Base-by-base conservation (phyloP, 2,888 invertebrate species). In the Ophioninae sp. region DNA sequence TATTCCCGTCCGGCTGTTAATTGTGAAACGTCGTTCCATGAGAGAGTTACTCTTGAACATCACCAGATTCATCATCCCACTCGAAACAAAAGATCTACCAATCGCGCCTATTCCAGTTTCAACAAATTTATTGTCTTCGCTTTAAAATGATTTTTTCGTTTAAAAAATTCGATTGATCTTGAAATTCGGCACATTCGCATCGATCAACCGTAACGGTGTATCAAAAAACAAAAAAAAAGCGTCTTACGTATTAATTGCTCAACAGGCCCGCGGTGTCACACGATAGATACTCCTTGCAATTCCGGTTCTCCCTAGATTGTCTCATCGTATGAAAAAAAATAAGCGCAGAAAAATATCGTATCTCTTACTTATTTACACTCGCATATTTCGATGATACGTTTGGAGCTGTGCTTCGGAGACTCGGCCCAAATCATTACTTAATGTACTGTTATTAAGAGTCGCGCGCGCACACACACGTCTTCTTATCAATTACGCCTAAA, bases 341-440 rank as follows among this genome's bases (percentile, higher is more conserved):
- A 30, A 74, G 44, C 20, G 41, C 30, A 37, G n/a, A 39, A 59
- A 64, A 70, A 37, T 50, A 57, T 69, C 50, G 61, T 70, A 30
- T 39, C 72, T 50, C 50, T 41, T 59, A 39, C 7, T 65, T 79
- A 64, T 72, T 79, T 84, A 84, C 84, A 84, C 84, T 81, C 64
- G 74, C 59, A 72, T 78, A 78, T 78, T 79, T 79, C 76, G 67
- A 44, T 62, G 75, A 84, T 70, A 79, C 75, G 62, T 84, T 84
- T 72, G 59, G 67, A 81, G 72, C 75, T 84, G 81, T 81, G 81
- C 84, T 81, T 81, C 80, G 77, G 73, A 20, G 21, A 59, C 21
- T 80, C 73, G 64, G 67, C 67, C 57, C 65, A 59, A 79, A 79
- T 76, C 72, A 67, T 64, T 61, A 37, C 10, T n/a, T 39, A 37